Conservation (phyloP, 2,888 invertebrate genomes). For the Catocala sponsa region DNA sequence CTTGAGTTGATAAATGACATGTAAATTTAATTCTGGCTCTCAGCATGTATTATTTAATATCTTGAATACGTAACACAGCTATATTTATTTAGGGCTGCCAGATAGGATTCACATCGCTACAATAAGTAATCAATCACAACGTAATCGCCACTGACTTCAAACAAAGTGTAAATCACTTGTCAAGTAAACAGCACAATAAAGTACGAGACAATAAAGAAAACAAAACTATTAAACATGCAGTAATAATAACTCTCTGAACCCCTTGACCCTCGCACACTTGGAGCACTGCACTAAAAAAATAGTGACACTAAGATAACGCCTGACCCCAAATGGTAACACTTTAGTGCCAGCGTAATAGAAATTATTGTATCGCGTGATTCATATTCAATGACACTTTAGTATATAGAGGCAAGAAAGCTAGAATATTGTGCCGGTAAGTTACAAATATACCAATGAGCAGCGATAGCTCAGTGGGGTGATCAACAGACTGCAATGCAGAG, state of each 20-base stretch:
- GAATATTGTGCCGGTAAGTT: too few relatives aligned
- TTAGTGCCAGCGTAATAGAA: conserved; percentile 49
- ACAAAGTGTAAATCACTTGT: conserved; percentile 14
- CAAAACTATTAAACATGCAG: conserved; percentile 41
- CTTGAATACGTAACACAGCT: neutral
- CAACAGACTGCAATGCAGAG: too few relatives aligned
- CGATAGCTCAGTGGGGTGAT: too few relatives aligned
- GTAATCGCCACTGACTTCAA: conserved; percentile 5
- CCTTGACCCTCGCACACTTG: neutral
- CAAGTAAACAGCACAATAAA: conserved; percentile 20
- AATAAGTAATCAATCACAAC: conserved; percentile 6
- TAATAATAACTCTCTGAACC: conserved; percentile 38
- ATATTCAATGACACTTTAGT: neutral
- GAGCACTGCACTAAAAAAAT: conserved; percentile 56
- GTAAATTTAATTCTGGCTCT: too few relatives aligned
- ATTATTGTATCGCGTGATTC: conserved; percentile 15
- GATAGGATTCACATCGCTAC: neutral
- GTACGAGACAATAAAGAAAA: conserved; percentile 41
- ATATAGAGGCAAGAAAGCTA: too few relatives aligned
- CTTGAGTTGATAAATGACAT: too few relatives aligned
- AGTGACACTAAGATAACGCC: conserved; percentile 50
- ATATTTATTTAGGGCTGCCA: neutral
- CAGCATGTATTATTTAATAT: too few relatives aligned
- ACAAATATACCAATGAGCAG: too few relatives aligned
- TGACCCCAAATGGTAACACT: conserved; percentile 52